phyloP scores from a whole-genome alignment of 2,888 invertebrate species.

The Capitulum mitella region DNA sequence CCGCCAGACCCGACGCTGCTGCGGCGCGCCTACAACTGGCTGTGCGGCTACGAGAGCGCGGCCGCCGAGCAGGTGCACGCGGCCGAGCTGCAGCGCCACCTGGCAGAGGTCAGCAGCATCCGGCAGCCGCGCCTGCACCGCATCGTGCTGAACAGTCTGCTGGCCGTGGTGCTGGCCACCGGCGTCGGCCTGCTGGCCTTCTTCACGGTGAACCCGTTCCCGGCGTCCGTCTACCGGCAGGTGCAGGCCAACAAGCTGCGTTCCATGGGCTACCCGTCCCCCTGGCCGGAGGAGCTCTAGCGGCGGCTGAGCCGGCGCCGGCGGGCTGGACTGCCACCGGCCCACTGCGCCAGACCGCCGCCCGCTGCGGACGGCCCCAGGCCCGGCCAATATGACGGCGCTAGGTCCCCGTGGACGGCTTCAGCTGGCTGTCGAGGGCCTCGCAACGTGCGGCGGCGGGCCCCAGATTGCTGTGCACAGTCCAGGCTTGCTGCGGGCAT shows the following conservation, averaged over 20 bases:
- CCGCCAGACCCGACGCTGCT: background rate
- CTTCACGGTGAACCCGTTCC: slow-evolving; percentile 37
- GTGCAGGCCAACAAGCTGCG: slow-evolving; percentile 30
- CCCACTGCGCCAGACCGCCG: too few relatives aligned
- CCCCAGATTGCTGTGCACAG: too few relatives aligned
- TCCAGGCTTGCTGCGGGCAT: too few relatives aligned
- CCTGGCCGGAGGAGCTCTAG: background rate
- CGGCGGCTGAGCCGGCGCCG: background rate
- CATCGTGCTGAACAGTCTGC: slow-evolving; percentile 32
- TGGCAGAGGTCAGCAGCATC: slow-evolving; percentile 33
- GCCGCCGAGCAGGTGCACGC: slow-evolving; percentile 13
- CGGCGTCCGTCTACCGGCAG: slow-evolving; percentile 29
- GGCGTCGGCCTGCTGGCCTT: slow-evolving; percentile 30
- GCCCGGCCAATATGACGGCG: background rate
- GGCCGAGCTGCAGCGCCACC: slow-evolving; percentile 32
- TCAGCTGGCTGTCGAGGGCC: too few relatives aligned
- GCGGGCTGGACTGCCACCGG: background rate
- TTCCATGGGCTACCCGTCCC: slow-evolving; percentile 29
- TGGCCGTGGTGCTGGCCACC: slow-evolving; percentile 36
- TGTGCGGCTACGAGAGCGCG: background rate
- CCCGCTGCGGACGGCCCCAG: background rate
- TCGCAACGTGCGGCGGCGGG: too few relatives aligned
- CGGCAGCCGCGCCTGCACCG: slow-evolving; percentile 33
- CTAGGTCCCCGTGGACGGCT: background rate
- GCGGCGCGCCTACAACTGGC: background rate